A percentile compares a stretch with the other conserved stretches of the same genome.
Conservation (phyloP, 2,113 vertebrate species). For the Guaruba guarouba region DNA sequence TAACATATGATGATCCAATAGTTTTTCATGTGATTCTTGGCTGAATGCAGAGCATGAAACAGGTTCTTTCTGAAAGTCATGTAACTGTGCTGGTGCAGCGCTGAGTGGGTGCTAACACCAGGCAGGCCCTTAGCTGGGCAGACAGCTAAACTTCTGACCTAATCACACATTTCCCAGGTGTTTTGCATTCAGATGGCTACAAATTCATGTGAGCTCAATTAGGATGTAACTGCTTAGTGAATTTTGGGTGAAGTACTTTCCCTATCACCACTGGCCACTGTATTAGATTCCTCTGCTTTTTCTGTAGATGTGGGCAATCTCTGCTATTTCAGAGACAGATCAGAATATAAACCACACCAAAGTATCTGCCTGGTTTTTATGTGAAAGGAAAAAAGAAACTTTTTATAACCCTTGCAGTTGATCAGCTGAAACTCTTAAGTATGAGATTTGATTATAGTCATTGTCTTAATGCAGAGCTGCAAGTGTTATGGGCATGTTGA, state of each 20-base stretch:
- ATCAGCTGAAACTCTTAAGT: conserved; percentile 60
- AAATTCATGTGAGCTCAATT: neutral
- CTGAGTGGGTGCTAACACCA: neutral
- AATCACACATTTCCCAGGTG: neutral
- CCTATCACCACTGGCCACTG: neutral
- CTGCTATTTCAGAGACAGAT: conserved; percentile 31
- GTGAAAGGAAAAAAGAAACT: conserved; percentile 3
- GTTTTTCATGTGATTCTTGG: neutral
- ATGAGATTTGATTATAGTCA: conserved; percentile 68
- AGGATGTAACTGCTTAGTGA: neutral
- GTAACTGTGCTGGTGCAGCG: neutral
- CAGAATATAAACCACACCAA: neutral
- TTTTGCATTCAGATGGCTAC: neutral
- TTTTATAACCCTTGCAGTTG: conserved; percentile 54
- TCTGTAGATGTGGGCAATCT: neutral
- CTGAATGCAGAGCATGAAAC: neutral
- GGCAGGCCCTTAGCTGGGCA: neutral
- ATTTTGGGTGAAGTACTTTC: neutral
- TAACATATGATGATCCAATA: neutral
- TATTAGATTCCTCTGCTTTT: neutral
- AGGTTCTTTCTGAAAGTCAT: neutral
- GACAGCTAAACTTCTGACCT: neutral
- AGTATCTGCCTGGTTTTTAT: conserved; percentile 9
- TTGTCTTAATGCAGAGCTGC: conserved; percentile 70
- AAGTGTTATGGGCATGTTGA: conserved; percentile 68